These are phyloP conservation scores for Anabacerthia variegaticeps DNA, from an alignment of 2,797 vertebrate genomes.

Conservation along the genomic window DNA sequence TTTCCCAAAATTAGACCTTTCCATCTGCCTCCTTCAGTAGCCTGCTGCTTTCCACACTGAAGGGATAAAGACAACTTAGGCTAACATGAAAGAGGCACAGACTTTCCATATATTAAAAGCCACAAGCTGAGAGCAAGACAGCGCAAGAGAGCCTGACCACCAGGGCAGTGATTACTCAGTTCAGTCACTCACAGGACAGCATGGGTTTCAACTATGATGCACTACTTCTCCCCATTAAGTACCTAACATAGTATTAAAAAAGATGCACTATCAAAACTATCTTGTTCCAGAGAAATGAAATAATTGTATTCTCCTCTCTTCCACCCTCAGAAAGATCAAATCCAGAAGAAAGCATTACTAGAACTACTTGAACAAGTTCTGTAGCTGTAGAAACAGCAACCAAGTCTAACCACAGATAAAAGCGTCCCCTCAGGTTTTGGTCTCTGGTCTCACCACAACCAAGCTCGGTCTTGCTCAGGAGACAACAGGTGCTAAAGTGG, in stretches of 20 bases:
- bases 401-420: neutral
- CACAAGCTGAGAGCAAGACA: neutral
- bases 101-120: neutral
- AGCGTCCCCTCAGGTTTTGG: neutral
- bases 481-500: neutral
- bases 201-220: rapidly evolving
- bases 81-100: neutral
- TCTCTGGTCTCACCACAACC: neutral
- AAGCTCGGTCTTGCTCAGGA: neutral
- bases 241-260: neutral
- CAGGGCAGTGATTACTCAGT: neutral
- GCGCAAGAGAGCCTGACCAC: neutral
- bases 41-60: neutral
- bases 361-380: neutral
- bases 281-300: neutral
- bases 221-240: neutral
- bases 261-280: neutral
- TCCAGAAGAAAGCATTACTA: neutral
- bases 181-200: neutral
- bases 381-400: neutral
- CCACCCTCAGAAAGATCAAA: neutral
- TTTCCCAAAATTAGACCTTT: neutral
- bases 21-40: neutral
- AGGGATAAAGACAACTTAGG: neutral
- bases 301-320: neutral